phyloP scores from a whole-genome alignment of 2,888 invertebrate species.

The Caenorhabditis panamensis region DNA sequence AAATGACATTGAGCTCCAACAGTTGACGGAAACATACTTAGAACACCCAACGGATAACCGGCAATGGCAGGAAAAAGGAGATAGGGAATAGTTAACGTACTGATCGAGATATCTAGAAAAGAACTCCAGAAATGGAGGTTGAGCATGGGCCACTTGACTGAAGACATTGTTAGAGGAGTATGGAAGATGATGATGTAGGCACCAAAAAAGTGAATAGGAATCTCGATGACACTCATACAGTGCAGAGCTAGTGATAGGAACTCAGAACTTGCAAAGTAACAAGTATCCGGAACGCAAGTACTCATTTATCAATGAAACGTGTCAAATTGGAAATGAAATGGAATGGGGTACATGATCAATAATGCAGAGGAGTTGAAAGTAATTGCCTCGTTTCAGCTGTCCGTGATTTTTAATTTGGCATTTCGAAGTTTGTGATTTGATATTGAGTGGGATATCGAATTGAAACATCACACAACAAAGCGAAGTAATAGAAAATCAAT shows the following conservation, averaged over 20 bases:
- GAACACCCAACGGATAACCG: background rate
- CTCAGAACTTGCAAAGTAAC: background rate
- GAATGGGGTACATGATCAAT: too few species aligned
- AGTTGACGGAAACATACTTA: background rate
- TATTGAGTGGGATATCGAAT: too few species aligned
- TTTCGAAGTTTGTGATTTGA: too few species aligned
- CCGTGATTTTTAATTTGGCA: too few species aligned
- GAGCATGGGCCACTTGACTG: slow-evolving; percentile 2
- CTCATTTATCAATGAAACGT: background rate
- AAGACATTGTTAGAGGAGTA: background rate
- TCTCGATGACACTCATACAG: background rate
- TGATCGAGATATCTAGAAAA: background rate
- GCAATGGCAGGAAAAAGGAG: slow-evolving; percentile 9
- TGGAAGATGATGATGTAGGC: background rate
- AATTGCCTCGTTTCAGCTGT: too few species aligned
- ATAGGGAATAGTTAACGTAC: slow-evolving; percentile 1
- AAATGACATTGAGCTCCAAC: background rate
- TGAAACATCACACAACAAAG: too few species aligned
- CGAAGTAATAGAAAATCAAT: too few species aligned
- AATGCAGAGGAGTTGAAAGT: too few species aligned
- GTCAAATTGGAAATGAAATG: too few species aligned
- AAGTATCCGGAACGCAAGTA: background rate
- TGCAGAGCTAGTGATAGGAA: background rate
- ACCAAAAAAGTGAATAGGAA: background rate
- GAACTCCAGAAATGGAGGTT: slow-evolving; percentile 10